These are phyloP conservation scores for Eupithecia subumbrata DNA, from an alignment of 2,888 invertebrate genomes.

Conservation along the genomic window DNA sequence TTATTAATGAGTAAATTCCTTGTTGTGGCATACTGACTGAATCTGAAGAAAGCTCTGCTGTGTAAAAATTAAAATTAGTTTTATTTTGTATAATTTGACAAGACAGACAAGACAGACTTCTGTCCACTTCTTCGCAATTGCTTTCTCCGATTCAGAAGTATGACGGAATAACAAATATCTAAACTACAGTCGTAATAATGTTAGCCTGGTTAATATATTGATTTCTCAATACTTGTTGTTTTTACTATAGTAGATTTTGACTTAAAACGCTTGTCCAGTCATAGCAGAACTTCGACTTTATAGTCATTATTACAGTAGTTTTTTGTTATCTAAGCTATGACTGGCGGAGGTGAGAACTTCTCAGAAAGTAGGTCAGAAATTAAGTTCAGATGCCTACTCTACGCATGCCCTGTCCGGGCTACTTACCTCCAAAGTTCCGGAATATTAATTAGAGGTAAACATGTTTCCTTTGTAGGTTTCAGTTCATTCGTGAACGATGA, in stretches of 20 bases:
- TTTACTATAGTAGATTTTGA: background rate
- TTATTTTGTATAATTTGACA: background rate
- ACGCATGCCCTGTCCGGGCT: slow-evolving; percentile 2
- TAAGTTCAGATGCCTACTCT: slow-evolving; percentile 7
- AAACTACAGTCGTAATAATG: background rate
- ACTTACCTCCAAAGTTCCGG: slow-evolving; percentile 37
- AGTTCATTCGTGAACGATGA: slow-evolving; percentile 57
- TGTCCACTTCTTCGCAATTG: background rate
- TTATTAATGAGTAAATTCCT: background rate
- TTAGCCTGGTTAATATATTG: background rate
- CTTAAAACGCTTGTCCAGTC: background rate
- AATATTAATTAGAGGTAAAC: slow-evolving; percentile 82
- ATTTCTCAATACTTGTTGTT: background rate
- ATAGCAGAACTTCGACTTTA: background rate
- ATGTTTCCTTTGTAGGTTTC: slow-evolving; percentile 76
- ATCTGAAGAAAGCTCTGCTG: background rate
- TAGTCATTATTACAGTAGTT: background rate
- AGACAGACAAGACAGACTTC: background rate
- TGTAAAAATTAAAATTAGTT: background rate
- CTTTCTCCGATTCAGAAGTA: background rate
- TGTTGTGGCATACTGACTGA: background rate
- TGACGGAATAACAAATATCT: background rate
- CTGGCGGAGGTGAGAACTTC: background rate
- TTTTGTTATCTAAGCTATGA: background rate
- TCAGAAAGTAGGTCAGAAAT: background rate